Evolutionary conservation across 1,140 invertebrate genomes (phyloP).

Genomic region (Drosophila ogumai): DNA sequence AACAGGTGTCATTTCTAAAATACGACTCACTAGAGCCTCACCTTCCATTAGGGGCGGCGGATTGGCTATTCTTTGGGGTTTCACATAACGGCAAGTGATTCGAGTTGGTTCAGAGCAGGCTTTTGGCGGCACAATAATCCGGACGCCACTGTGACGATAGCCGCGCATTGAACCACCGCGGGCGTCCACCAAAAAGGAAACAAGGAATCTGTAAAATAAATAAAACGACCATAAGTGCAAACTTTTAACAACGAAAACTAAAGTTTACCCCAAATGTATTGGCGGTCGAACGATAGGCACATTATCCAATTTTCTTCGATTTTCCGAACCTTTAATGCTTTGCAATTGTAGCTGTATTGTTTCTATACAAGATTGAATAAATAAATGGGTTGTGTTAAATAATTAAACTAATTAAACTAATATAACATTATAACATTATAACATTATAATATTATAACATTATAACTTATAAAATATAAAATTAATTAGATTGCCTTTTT

Average conservation of each 20-base stretch:
- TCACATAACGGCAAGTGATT: slow-evolving; percentile 92
- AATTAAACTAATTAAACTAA: background rate
- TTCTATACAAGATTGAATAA: slow-evolving; percentile 2
- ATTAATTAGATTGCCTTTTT: slow-evolving; percentile 38
- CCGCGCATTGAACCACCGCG: slow-evolving; percentile 99
- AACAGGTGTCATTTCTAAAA: slow-evolving; percentile 98
- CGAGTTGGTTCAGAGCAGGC: slow-evolving; percentile 98
- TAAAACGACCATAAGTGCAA: background rate
- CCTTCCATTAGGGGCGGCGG: slow-evolving; percentile 99
- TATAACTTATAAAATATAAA: background rate
- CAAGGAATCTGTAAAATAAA: slow-evolving; percentile 93
- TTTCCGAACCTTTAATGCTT: slow-evolving; percentile 12
- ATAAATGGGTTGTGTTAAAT: background rate
- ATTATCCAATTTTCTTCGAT: slow-evolving; percentile 86
- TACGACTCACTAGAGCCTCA: slow-evolving; percentile 97
- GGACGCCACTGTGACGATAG: slow-evolving; percentile 97
- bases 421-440: too few species aligned
- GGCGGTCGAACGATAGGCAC: slow-evolving; percentile 89
- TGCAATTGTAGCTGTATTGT: background rate
- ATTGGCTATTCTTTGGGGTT: slow-evolving; percentile 96
- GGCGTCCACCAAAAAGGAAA: slow-evolving; percentile 99
- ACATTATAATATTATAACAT: too few species aligned
- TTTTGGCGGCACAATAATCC: slow-evolving; percentile 98
- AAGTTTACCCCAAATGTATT: slow-evolving; percentile 90
- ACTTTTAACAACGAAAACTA: background rate